Base-by-base conservation (phyloP, 2,797 vertebrate species). In the Pteropus rufus region DNA sequence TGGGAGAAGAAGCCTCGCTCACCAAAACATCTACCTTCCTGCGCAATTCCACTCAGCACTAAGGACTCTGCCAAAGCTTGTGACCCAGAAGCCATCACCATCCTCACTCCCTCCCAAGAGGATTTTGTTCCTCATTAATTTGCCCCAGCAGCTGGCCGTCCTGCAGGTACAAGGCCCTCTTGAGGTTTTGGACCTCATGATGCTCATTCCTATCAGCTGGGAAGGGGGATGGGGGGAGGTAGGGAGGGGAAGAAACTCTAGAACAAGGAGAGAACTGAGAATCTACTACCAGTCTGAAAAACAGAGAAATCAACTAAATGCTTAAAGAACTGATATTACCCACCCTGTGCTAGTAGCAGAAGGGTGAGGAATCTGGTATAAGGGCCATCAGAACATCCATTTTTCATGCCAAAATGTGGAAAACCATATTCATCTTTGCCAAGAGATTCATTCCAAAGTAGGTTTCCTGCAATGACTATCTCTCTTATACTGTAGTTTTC, bases 141-240 rank as follows among this genome's bases (percentile, higher is more conserved):
- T 36, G 16, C 0, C 19, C n/a, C 11, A n/a, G 69, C 41, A 0
- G 0, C 10, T 29, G 41, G 65, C 36, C 29, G 14, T n/a, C 56
- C 21, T 34, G 82, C 44, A 72, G 46, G 58, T 16, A 76, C 46
- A 64, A 69, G 75, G 31, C 18, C 29, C 62, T 16, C 4, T 3
- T 10, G n/a, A 0, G 1, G 29, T 56, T 90, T 3, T 60, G 21
- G 49, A 34, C 49, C 23, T 23, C 9, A 1, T 2, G 31, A 41
- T 10, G n/a, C 31, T 58, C 86, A 49, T 10, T 95, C 15, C 56
- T 52, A 24, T 7, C 10, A 23, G 62, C 9, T 1, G 16, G 31
- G 10, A 77, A 84, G 44, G 54, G 21, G 1, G 1, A 29, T 4
- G 10, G 7, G 58, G 31, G 7, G 31, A 49, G 14, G 7, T 5